Evolutionary conservation across 2,113 vertebrate genomes (phyloP).

Genomic region (Myxocyprinus asiaticus): DNA sequence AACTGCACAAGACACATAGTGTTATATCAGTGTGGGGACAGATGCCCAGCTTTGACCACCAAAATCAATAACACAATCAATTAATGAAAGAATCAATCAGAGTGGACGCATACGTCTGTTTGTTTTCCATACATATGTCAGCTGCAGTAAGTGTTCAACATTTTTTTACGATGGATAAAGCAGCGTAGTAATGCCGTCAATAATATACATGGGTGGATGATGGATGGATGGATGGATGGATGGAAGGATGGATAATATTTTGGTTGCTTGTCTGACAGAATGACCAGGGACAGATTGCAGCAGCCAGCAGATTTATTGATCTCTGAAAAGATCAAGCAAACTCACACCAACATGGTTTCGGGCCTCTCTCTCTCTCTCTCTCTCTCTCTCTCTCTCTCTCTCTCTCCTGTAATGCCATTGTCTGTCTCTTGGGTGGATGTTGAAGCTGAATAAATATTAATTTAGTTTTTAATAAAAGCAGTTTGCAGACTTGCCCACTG

Average conservation of each 20-base stretch:
- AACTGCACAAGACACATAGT: not conserved
- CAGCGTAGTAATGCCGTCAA: not conserved
- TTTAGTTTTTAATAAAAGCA: slow-evolving; percentile 59
- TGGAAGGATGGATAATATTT: not conserved
- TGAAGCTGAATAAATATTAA: slow-evolving; percentile 62
- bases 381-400: slow-evolving; percentile 24
- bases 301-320: slow-evolving; percentile 39
- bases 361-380: not conserved
- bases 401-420: slow-evolving; percentile 46
- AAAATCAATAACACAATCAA: not conserved
- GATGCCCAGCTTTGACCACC: not conserved
- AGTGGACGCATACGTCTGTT: not conserved
- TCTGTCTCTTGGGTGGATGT: slow-evolving; percentile 56
- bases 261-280: slow-evolving; percentile 5
- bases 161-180: not conserved
- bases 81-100: not conserved
- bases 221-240: not conserved
- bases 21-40: not conserved
- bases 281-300: slow-evolving; percentile 22
- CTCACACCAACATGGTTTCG: not conserved
- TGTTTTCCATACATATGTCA: not conserved
- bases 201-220: not conserved
- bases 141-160: not conserved
- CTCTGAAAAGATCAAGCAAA: slow-evolving; percentile 29
- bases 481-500: slow-evolving; percentile 50